phyloP scores from a whole-genome alignment of 2,113 vertebrate genomes.

The Heptranchias perlo region DNA sequence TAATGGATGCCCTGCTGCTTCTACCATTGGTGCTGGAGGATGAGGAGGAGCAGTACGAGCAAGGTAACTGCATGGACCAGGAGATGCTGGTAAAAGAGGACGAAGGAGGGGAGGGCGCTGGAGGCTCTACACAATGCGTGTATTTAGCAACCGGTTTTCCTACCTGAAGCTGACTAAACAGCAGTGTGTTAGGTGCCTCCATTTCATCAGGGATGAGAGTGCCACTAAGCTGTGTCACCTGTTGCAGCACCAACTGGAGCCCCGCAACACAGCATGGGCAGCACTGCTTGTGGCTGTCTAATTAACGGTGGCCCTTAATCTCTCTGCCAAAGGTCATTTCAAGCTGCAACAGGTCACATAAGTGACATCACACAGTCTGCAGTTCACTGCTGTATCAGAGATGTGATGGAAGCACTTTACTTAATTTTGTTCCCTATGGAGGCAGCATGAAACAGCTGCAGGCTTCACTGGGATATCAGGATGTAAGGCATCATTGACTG shows the following conservation, averaged over 20 bases:
- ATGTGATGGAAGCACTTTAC: background rate
- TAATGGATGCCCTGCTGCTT: too few species aligned
- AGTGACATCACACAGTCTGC: background rate
- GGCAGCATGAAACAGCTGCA: too few species aligned
- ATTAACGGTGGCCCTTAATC: background rate
- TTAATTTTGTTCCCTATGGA: too few species aligned
- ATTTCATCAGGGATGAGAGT: background rate
- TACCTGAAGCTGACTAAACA: background rate
- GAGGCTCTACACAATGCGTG: background rate
- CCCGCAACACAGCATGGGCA: background rate
- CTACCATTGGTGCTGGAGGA: too few species aligned
- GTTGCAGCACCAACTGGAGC: background rate
- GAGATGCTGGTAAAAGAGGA: too few species aligned
- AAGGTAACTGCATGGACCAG: too few species aligned
- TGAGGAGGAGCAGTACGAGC: too few species aligned
- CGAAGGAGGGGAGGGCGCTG: background rate
- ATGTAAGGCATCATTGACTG: background rate
- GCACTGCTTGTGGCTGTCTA: background rate
- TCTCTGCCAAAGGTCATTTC: background rate
- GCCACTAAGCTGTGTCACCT: too few species aligned
- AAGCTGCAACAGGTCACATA: background rate
- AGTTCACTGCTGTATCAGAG: background rate
- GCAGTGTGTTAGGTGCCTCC: background rate
- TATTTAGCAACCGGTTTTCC: background rate
- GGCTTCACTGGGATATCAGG: background rate